Evolutionary conservation across 1,140 invertebrate species (phyloP).

Genomic region (Anoplophora glabripennis): DNA sequence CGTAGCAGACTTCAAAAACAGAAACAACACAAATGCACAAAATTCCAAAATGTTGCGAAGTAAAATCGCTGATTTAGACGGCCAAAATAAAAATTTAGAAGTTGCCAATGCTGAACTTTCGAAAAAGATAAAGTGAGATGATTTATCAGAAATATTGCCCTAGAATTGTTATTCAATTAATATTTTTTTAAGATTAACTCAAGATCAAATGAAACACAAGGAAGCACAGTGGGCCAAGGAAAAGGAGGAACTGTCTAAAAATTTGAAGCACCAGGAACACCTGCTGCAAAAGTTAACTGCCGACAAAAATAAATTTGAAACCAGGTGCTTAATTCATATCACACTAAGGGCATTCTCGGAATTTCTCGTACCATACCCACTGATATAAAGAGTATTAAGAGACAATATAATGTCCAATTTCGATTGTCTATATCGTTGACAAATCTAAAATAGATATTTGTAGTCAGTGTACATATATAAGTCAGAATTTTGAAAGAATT

Average conservation of each 20-base stretch:
- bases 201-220: slow-evolving; percentile 36
- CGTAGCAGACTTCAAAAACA: slow-evolving; percentile 26
- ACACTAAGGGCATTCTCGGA: slow-evolving; percentile 34
- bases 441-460: too few species aligned
- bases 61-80: slow-evolving; percentile 36
- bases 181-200: slow-evolving; percentile 25
- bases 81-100: slow-evolving; percentile 28
- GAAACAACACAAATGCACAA: slow-evolving; percentile 21
- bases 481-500: too few species aligned
- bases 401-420: too few species aligned
- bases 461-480: too few species aligned
- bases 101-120: slow-evolving; percentile 27
- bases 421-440: too few species aligned
- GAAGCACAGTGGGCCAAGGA: slow-evolving; percentile 36
- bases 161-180: not conserved
- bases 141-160: not conserved
- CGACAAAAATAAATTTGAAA: slow-evolving; percentile 41
- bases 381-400: slow-evolving; percentile 1
- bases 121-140: slow-evolving; percentile 31
- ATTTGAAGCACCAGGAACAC: slow-evolving; percentile 37
- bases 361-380: slow-evolving; percentile 24
- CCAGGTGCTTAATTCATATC: slow-evolving; percentile 42
- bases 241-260: slow-evolving; percentile 41
- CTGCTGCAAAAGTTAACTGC: slow-evolving; percentile 40
- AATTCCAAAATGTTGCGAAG: slow-evolving; percentile 28